Percentiles rank a stretch among this genome's conserved stretches.
phyloP scores from a whole-genome alignment of 2,888 invertebrate species.

The Caenorhabditis wallacei region DNA sequence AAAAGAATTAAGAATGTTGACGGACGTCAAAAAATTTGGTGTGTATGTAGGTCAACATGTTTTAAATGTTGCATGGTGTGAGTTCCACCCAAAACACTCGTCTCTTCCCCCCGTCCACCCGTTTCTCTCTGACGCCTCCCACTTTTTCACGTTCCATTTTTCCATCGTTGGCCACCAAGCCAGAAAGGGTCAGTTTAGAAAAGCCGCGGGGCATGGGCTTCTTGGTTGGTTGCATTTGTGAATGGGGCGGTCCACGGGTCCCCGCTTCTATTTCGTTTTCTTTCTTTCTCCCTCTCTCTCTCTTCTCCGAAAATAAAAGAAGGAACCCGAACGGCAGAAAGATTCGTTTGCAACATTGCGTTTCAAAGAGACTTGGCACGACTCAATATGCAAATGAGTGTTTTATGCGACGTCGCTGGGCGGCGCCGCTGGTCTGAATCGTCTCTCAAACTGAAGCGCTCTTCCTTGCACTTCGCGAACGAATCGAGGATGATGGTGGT shows the following conservation, averaged over 20 bases:
- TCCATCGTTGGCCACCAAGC: slow-evolving; percentile 40
- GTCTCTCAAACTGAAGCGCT: slow-evolving; percentile 59
- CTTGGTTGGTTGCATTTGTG: slow-evolving; percentile 63
- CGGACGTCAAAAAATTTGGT: slow-evolving; percentile 55
- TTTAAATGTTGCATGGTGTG: slow-evolving; percentile 64
- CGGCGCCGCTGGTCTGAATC: slow-evolving; percentile 45
- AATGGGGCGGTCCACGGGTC: slow-evolving; percentile 55
- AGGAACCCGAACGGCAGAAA: slow-evolving; percentile 60
- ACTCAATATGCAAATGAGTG: slow-evolving; percentile 65
- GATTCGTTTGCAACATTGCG: slow-evolving; percentile 65
- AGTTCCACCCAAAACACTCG: slow-evolving; percentile 59
- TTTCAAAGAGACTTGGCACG: slow-evolving; percentile 62
- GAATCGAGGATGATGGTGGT: slow-evolving; percentile 58
- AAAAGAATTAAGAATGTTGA: slow-evolving; percentile 27
- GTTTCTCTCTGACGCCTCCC: slow-evolving; percentile 56
- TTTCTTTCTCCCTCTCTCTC: slow-evolving; percentile 13
- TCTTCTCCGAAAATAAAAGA: slow-evolving; percentile 53
- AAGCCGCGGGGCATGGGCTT: slow-evolving; percentile 32
- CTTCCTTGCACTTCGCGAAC: slow-evolving; percentile 62
- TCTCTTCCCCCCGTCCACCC: slow-evolving; percentile 30
- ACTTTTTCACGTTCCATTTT: slow-evolving; percentile 52
- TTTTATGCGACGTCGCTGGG: slow-evolving; percentile 58
- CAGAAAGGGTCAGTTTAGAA: slow-evolving; percentile 51
- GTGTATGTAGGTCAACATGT: slow-evolving; percentile 64
- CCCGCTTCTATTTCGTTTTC: slow-evolving; percentile 8